Evolutionary conservation across 2,113 vertebrate genomes (phyloP), one percentile per base, ranked within the genome.

Genomic region (Prunella himalayana): DNA sequence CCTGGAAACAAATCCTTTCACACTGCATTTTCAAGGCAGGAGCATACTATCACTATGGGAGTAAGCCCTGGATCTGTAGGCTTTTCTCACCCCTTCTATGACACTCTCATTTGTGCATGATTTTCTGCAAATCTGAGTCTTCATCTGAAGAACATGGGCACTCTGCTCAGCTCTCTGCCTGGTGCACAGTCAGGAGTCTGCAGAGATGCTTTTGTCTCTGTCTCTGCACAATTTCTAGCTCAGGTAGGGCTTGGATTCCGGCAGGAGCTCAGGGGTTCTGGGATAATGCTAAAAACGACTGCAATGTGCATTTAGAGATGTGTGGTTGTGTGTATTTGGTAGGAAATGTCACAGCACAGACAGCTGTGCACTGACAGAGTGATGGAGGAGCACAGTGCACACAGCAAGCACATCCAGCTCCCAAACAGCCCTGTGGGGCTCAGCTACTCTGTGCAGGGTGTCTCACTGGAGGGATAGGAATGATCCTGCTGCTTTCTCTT

Each of bases 351-450:
- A 9, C 10, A 16, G 18, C 8, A 3, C 9, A 35, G 63, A 23
- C 56, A 65, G n/a, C 49, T 70, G n/a, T 73, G 28, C 37, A 4
- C 13, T 81, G 82, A 11, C 22, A 17, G 33, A 15, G 4, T 8
- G n/a, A 25, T 47, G 56, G 7, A 50, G n/a, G 39, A 61, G 14
- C 0, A 0, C 0, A 2, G 19, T 5, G 3, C 24, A 4, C 20
- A 12, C 24, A 47, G 44, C 2, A 13, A 54, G 23, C 24, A 4
- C 0, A 2, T 33, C 53, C 59, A 39, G 37, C 64, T 72, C 45
- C 54, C 35, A 30, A 1, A 41, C 16, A 45, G 21, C 49, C 61
- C 51, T 0, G 0, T 9, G 51, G 71, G n/a, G 42, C 69, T 80
- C 30, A 6, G 17, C 37, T 35, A 6, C 0, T 1, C 42, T 1